These are phyloP conservation scores for Buteo buteo DNA, from an alignment of 2,113 vertebrate genomes.

Conservation along the genomic window DNA sequence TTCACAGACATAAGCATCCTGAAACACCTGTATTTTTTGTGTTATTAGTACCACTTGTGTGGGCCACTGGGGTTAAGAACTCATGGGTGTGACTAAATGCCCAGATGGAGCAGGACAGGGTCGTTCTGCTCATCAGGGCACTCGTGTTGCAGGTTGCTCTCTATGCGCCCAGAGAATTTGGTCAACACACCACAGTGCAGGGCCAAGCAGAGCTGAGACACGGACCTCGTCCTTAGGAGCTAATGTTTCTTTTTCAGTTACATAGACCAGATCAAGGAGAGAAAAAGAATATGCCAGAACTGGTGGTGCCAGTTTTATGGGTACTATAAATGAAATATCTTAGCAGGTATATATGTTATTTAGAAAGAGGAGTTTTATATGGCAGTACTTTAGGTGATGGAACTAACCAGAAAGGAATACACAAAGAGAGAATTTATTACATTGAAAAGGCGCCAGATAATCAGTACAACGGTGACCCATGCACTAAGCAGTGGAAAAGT, in stretches of 20 bases:
- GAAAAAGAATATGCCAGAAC: not conserved
- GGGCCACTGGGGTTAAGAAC: not conserved
- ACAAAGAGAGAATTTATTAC: not conserved
- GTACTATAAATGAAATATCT: conserved; percentile 7
- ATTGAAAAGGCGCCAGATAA: not conserved
- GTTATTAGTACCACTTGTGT: not conserved
- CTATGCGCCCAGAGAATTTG: not conserved
- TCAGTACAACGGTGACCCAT: not conserved
- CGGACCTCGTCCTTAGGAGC: not conserved
- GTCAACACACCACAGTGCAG: not conserved
- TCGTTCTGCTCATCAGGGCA: not conserved
- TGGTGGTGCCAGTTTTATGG: not conserved
- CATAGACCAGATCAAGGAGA: not conserved
- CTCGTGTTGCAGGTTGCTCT: not conserved
- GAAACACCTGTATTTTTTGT: not conserved
- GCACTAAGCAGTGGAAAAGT: not conserved
- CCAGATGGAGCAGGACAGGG: not conserved
- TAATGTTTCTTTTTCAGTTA: not conserved
- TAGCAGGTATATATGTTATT: not conserved
- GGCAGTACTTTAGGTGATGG: not conserved
- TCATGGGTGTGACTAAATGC: not conserved
- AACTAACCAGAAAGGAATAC: not conserved
- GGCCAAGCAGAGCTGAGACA: not conserved
- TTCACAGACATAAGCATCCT: not conserved
- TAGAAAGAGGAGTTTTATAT: conserved; percentile 16